phyloP scores from a whole-genome alignment of 2,797 vertebrate species.

The Gallinago nigripennis region DNA sequence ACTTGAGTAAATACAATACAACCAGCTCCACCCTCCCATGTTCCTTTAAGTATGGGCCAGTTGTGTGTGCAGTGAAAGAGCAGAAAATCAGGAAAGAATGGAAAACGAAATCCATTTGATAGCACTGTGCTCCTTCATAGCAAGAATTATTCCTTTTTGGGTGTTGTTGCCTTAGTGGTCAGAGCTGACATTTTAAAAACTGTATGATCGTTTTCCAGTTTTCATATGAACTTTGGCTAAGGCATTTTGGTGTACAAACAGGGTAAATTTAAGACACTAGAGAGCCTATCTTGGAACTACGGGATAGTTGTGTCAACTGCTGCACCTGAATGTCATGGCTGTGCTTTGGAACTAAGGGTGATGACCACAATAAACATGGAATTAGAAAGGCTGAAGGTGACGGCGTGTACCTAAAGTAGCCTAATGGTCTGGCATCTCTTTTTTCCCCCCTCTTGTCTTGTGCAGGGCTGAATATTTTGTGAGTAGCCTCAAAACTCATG shows the following conservation, averaged over 20 bases:
- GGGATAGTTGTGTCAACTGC: neutral
- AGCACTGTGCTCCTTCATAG: neutral
- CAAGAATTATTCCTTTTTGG: neutral
- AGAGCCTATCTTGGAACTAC: neutral
- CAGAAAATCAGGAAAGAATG: conserved; percentile 22
- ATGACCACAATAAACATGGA: neutral
- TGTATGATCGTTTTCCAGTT: conserved; percentile 23
- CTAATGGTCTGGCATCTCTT: neutral
- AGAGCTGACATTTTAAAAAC: conserved; percentile 49
- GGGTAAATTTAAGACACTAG: neutral
- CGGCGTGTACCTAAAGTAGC: rapidly evolving
- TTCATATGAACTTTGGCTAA: conserved; percentile 47
- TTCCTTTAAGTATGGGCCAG: conserved; percentile 11
- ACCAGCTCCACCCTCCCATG: neutral
- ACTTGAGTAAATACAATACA: conserved; percentile 47
- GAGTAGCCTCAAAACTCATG: neutral
- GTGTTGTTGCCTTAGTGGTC: conserved; percentile 15
- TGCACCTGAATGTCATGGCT: neutral
- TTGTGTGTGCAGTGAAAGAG: neutral
- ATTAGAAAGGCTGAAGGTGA: neutral
- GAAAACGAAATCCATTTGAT: conserved; percentile 42
- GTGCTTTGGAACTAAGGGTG: neutral
- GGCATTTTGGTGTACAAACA: conserved; percentile 32
- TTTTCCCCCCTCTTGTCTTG: neutral
- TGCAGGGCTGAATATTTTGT: neutral